Percentiles rank a stretch among this genome's conserved stretches.
These are phyloP conservation scores for Bombus cullumanus DNA, from an alignment of 1,140 invertebrate genomes.

Conservation along the genomic window DNA sequence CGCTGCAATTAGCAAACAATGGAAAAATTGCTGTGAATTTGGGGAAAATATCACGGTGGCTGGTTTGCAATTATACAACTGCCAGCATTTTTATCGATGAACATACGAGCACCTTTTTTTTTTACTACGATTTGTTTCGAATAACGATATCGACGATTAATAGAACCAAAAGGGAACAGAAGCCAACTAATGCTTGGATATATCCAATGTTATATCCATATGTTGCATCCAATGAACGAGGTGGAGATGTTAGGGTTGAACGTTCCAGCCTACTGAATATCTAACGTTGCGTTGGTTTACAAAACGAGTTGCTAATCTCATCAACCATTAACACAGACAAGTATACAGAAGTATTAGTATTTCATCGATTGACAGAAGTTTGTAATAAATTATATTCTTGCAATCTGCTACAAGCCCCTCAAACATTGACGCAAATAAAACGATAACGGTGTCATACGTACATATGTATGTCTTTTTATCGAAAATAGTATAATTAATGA, in stretches of 20 bases:
- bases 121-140: neutral
- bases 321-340: neutral
- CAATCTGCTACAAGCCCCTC: no score
- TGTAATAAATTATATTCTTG: no score
- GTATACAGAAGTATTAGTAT: neutral
- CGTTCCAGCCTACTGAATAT: neutral
- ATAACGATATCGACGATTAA: neutral
- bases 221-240: neutral
- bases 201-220: neutral
- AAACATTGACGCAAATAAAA: no score
- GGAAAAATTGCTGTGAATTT: constrained; percentile 2
- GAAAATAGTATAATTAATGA: neutral
- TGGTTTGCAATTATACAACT: neutral
- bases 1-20: constrained; percentile 12
- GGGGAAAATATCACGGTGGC: neutral
- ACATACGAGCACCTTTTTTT: neutral
- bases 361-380: neutral
- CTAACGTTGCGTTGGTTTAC: neutral
- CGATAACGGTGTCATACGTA: no score
- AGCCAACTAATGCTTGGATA: neutral
- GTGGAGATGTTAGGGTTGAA: neutral
- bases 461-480: neutral
- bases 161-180: neutral
- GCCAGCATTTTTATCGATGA: neutral
- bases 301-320: neutral